These are phyloP conservation scores for Acanthopagrus latus DNA, from an alignment of 2,797 vertebrate genomes.

Conservation along the genomic window DNA sequence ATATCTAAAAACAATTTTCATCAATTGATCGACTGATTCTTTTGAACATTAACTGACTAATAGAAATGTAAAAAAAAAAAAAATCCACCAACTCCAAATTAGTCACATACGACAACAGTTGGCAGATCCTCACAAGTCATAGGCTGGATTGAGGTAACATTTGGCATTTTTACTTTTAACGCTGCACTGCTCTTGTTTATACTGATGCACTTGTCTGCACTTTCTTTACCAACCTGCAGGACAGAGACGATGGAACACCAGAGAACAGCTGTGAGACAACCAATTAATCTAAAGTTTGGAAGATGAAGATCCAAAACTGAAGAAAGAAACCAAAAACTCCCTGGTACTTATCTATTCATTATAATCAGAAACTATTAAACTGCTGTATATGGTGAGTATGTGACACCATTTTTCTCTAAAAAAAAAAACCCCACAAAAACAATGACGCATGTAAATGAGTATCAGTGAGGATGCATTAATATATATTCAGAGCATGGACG, in stretches of 20 bases:
- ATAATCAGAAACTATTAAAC: neutral
- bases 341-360: neutral
- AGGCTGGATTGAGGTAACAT: no score
- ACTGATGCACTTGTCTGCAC: neutral
- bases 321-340: neutral
- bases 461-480: neutral
- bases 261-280: neutral
- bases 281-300: neutral
- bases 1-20: no score
- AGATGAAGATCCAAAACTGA: neutral
- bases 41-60: no score
- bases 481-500: neutral
- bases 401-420: neutral
- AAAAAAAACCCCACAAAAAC: neutral
- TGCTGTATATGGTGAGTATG: neutral
- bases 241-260: neutral
- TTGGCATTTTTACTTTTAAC: neutral
- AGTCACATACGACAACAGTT: no score
- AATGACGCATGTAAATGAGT: neutral
- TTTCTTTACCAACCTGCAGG: neutral
- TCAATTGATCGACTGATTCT: no score
- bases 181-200: neutral
- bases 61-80: no score
- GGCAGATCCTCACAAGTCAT: no score
- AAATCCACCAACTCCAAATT: no score